Percentiles rank a stretch among this genome's conserved stretches.
Conservation (phyloP, 2,113 vertebrate genomes). For the Donacobius atricapilla region DNA sequence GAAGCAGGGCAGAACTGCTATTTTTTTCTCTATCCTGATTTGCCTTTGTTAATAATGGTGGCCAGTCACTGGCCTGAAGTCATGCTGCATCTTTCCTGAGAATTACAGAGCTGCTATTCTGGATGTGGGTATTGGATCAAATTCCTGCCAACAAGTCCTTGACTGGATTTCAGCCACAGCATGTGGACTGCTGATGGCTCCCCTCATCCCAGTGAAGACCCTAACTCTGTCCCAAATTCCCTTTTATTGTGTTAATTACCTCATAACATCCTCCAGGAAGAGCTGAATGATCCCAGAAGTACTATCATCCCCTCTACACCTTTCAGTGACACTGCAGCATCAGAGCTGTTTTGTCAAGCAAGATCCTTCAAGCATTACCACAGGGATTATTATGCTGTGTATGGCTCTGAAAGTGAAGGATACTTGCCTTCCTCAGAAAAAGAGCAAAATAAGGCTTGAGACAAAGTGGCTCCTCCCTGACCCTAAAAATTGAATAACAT, state of each 20-base stretch:
- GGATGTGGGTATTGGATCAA: not conserved
- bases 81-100: not conserved
- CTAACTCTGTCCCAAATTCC: not conserved
- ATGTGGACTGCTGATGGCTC: not conserved
- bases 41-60: not conserved
- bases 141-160: not conserved
- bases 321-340: not conserved
- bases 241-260: not conserved
- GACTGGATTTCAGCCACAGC: not conserved
- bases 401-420: not conserved
- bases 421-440: not conserved
- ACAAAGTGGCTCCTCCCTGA: not conserved
- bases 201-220: not conserved
- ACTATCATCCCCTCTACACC: not conserved
- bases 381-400: fast-evolving
- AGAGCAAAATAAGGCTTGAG: not conserved
- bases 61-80: not conserved
- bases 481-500: not conserved
- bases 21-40: not conserved
- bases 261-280: not conserved
- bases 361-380: not conserved
- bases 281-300: not conserved
- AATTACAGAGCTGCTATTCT: not conserved
- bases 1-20: not conserved
- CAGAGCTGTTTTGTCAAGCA: not conserved